A percentile compares a stretch with the other conserved stretches of the same genome.
Conservation (phyloP, 2,113 vertebrate genomes). For the Podiceps cristatus region DNA sequence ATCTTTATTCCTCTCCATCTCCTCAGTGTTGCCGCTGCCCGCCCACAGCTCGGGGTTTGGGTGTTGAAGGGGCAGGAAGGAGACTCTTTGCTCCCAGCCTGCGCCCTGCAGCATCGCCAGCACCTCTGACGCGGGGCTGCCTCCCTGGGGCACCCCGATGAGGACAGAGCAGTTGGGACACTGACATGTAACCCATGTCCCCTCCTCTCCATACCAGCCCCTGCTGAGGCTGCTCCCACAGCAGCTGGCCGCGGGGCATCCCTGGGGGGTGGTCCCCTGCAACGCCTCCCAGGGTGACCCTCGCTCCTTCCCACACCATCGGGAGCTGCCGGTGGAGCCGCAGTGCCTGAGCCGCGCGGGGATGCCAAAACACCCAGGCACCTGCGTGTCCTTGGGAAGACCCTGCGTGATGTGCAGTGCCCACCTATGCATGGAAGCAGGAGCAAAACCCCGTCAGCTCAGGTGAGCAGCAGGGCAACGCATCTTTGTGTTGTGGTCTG, state of each 20-base stretch:
- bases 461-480: not conserved
- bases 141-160: not conserved
- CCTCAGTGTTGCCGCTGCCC: fast-evolving
- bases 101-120: not conserved
- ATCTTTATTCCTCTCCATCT: not conserved
- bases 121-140: not conserved
- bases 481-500: not conserved
- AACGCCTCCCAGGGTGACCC: not conserved
- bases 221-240: not conserved
- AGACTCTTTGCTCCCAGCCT: fast-evolving
- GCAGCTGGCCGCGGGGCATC: no score
- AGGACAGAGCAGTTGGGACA: not conserved
- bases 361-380: not conserved
- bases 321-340: not conserved
- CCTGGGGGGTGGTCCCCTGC: not conserved
- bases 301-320: not conserved
- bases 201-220: not conserved
- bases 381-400: not conserved
- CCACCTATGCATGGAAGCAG: not conserved
- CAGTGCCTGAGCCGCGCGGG: fast-evolving
- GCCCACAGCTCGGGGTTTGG: fast-evolving
- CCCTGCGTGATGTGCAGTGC: fast-evolving
- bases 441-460: not conserved
- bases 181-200: fast-evolving
- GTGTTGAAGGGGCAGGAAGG: not conserved